phyloP scores from a whole-genome alignment of 2,888 invertebrate species.

The Eupithecia exiguata region DNA sequence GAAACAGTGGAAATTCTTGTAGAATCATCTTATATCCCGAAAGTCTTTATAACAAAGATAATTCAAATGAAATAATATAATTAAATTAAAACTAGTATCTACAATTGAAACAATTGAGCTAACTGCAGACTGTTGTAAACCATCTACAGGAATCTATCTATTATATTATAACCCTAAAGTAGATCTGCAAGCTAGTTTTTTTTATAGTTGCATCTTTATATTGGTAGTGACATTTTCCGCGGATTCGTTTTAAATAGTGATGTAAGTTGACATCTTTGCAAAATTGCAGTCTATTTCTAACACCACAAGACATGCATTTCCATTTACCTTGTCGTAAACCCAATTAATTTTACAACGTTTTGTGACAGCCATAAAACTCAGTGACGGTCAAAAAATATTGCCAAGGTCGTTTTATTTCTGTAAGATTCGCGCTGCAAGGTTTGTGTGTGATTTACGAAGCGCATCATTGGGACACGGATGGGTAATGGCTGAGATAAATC shows the following conservation, averaged over 20 bases:
- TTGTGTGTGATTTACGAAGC: constrained; percentile 9
- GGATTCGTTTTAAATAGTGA: not conserved
- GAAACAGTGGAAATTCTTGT: not conserved
- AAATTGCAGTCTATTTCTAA: not conserved
- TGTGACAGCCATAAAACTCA: not conserved
- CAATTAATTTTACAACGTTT: constrained; percentile 6
- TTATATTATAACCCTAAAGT: not conserved
- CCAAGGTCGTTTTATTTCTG: constrained; percentile 12
- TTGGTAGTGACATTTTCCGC: not conserved
- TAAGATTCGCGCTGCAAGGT: not conserved
- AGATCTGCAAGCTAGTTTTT: not conserved
- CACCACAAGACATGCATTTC: not conserved
- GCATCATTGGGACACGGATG: not conserved
- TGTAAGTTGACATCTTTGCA: not conserved
- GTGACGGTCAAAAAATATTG: constrained; percentile 8
- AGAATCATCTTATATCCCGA: not conserved
- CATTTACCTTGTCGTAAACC: not conserved
- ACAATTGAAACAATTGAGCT: no score
- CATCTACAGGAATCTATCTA: no score
- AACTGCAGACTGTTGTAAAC: no score
- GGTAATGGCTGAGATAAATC: not conserved
- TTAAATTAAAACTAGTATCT: no score
- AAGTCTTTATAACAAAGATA: no score
- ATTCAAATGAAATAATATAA: no score
- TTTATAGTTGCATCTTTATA: not conserved